These are phyloP conservation scores for Scaptomyza flava DNA, from an alignment of 2,888 invertebrate species.

Conservation along the genomic window DNA sequence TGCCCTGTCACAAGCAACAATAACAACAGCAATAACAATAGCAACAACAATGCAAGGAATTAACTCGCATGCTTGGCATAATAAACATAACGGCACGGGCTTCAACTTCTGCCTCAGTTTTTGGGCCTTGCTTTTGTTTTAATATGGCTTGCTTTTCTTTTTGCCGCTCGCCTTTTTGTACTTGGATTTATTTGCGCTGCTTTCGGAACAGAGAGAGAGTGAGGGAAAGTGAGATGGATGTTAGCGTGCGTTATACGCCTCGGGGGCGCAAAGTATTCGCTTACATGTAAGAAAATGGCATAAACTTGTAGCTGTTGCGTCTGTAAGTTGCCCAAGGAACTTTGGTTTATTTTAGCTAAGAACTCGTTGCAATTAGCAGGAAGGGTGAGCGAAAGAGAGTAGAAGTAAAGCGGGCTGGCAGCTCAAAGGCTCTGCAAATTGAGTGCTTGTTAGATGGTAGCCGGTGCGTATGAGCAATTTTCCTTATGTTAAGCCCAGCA, in stretches of 20 bases:
- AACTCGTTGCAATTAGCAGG: conserved; percentile 53
- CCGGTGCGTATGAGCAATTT: conserved; percentile 44
- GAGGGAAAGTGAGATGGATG: conserved; percentile 10
- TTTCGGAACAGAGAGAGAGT: background rate
- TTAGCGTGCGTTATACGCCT: conserved; percentile 43
- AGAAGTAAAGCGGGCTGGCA: conserved; percentile 1
- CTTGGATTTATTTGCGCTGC: conserved; percentile 43
- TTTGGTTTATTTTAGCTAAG: background rate
- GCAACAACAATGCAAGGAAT: conserved; percentile 60
- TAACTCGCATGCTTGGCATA: conserved; percentile 76
- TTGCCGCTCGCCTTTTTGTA: background rate
- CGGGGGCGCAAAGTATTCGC: conserved; percentile 40
- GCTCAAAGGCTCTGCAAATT: conserved; percentile 55
- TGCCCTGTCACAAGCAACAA: conserved; percentile 33
- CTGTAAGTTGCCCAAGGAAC: conserved; percentile 8
- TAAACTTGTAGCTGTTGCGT: conserved; percentile 67
- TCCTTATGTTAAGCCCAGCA: conserved; percentile 28
- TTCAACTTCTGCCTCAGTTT: conserved; percentile 3
- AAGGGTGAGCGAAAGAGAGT: background rate
- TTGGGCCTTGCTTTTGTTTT: conserved; percentile 28
- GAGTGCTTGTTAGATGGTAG: conserved; percentile 35
- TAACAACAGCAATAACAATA: conserved; percentile 18
- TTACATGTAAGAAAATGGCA: conserved; percentile 70
- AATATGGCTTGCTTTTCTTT: conserved; percentile 28
- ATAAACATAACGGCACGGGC: conserved; percentile 65